phyloP scores from a whole-genome alignment of 2,888 invertebrate genomes.

The Temnothorax ravouxi region DNA sequence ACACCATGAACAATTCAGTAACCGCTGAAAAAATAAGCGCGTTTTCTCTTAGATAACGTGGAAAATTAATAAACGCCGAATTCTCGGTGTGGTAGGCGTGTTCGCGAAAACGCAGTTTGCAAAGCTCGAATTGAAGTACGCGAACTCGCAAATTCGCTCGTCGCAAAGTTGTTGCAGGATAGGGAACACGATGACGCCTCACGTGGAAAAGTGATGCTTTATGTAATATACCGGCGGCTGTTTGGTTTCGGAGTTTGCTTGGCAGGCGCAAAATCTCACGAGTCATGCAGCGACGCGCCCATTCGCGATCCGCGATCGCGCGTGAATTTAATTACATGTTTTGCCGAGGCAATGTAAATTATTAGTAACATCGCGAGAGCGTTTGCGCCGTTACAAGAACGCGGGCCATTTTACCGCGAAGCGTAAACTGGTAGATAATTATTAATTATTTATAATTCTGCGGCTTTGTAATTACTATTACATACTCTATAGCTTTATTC shows the following conservation, averaged over 20 bases:
- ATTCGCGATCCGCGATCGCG: conserved; percentile 46
- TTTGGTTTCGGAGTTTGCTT: conserved; percentile 40
- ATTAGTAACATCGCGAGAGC: conserved; percentile 15
- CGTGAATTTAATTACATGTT: conserved; percentile 49
- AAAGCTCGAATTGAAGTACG: conserved; percentile 18
- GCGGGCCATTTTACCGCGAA: not conserved
- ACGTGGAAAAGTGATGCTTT: conserved; percentile 56
- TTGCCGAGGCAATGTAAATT: conserved; percentile 44
- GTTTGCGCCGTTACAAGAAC: conserved; percentile 22
- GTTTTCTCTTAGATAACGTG: not conserved
- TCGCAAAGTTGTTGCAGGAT: conserved; percentile 40
- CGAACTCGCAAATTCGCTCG: conserved; percentile 40
- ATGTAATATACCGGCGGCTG: conserved; percentile 38
- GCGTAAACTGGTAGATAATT: conserved; percentile 23
- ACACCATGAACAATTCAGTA: conserved; percentile 24
- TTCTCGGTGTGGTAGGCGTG: conserved; percentile 9
- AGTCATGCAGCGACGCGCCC: conserved; percentile 33
- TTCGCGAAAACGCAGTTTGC: conserved; percentile 29
- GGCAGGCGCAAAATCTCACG: conserved; percentile 43
- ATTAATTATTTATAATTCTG: conserved; percentile 6
- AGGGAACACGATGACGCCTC: conserved; percentile 17
- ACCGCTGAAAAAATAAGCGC: not conserved
- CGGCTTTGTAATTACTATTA: conserved; percentile 14
- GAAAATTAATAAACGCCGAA: conserved; percentile 40
- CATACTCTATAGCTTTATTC: not conserved